phyloP scores from a whole-genome alignment of 2,797 vertebrate species.

The Sebastiscus albofasciatus region DNA sequence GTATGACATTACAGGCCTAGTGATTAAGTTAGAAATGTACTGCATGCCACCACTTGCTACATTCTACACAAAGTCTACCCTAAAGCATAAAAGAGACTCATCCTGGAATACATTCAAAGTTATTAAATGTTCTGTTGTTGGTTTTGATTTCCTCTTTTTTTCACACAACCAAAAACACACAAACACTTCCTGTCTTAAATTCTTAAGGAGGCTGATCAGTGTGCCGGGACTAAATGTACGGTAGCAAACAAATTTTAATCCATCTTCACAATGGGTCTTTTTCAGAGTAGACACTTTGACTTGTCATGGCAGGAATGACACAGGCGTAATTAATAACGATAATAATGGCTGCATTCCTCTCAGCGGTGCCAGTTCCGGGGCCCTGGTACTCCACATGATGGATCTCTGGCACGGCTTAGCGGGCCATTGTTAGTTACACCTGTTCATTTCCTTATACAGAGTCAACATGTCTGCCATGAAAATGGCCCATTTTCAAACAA shows the following conservation, averaged over 20 bases:
- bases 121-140: not conserved
- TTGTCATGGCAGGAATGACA: constrained; percentile 37
- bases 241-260: constrained; percentile 22
- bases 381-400: not conserved
- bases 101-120: not conserved
- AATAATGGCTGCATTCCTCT: constrained; percentile 9
- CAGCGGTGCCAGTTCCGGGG: not conserved
- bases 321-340: constrained; percentile 9
- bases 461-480: not conserved
- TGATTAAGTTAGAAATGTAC: not conserved
- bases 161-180: not conserved
- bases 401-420: constrained; percentile 5
- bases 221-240: constrained; percentile 13
- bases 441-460: not conserved
- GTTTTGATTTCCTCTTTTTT: not conserved
- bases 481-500: not conserved
- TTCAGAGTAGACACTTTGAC: constrained; percentile 23
- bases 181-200: constrained; percentile 16
- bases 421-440: not conserved
- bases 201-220: constrained; percentile 13
- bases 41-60: not conserved
- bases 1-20: not conserved
- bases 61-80: not conserved
- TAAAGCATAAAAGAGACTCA: not conserved
- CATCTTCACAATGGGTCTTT: constrained; percentile 7